These are phyloP conservation scores for Bucorvus abyssinicus DNA, from an alignment of 2,797 vertebrate species.

Conservation along the genomic window DNA sequence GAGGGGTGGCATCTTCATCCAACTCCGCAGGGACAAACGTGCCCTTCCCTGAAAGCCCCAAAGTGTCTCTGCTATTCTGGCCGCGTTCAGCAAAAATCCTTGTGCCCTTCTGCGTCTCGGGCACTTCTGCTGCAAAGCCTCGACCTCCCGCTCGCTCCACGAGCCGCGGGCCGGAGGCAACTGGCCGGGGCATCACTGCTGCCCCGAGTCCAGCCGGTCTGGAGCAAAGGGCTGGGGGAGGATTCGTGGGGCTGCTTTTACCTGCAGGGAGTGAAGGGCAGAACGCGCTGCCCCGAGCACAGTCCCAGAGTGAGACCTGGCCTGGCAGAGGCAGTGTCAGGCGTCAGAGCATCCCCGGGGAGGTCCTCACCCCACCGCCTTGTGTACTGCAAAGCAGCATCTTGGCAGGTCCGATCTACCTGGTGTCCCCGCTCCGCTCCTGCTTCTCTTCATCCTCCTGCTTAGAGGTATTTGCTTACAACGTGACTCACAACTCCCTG, in stretches of 20 bases:
- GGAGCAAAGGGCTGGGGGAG: neutral
- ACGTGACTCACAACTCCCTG: neutral
- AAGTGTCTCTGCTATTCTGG: neutral
- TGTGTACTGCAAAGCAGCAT: neutral
- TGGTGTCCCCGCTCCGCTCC: neutral
- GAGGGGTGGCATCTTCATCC: neutral
- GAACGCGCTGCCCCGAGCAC: rapidly evolving
- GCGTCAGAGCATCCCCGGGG: rapidly evolving
- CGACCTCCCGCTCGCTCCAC: rapidly evolving
- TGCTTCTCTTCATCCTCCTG: neutral
- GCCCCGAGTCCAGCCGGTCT: neutral
- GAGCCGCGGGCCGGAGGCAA: rapidly evolving
- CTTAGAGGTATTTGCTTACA: neutral
- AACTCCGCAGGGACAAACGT: neutral
- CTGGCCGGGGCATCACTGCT: neutral
- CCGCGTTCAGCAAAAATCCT: neutral
- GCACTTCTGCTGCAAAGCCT: neutral
- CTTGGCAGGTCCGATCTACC: neutral
- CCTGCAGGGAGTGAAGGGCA: neutral
- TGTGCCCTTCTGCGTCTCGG: neutral
- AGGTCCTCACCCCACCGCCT: neutral
- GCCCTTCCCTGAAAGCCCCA: neutral
- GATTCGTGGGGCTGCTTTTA: neutral
- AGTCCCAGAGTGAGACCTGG: neutral
- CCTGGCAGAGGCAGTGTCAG: neutral